Conservation (phyloP, 2,113 vertebrate genomes). For the Artemisiospiza belli region DNA sequence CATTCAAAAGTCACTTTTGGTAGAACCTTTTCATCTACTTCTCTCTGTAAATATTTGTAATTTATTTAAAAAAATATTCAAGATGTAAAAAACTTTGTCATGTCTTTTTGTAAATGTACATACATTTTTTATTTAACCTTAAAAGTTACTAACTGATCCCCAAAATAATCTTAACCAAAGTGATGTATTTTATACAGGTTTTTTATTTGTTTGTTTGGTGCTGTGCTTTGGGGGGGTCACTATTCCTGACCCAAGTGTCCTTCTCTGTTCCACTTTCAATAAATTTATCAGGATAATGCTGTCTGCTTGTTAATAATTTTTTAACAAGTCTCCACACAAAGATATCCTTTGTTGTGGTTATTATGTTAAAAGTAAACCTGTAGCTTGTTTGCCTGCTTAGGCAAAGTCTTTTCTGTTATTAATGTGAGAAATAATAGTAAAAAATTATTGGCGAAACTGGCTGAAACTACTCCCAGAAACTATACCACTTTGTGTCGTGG, state of each 20-base stretch:
- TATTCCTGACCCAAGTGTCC: not conserved
- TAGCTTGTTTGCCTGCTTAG: not conserved
- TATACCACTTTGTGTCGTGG: not conserved
- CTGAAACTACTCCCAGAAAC: not conserved
- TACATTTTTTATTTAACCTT: not conserved
- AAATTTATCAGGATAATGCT: not conserved
- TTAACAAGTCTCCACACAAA: not conserved
- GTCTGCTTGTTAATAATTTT: not conserved
- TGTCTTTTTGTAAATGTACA: not conserved
- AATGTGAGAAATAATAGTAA: not conserved
- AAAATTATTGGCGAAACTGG: not conserved
- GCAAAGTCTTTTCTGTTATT: not conserved
- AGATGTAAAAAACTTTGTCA: not conserved
- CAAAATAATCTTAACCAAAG: not conserved
- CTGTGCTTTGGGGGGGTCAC: not conserved
- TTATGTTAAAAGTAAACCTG: not conserved
- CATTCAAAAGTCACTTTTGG: not conserved
- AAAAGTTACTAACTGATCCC: not conserved
- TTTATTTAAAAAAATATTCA: not conserved
- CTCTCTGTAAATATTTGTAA: not conserved
- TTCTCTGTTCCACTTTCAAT: not conserved
- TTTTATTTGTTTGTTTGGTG: not conserved
- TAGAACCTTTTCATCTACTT: not conserved
- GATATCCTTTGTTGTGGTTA: not conserved
- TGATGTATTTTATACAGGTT: not conserved